These are phyloP conservation scores for Cephus nigrinus DNA, from an alignment of 2,888 invertebrate genomes.

Conservation along the genomic window DNA sequence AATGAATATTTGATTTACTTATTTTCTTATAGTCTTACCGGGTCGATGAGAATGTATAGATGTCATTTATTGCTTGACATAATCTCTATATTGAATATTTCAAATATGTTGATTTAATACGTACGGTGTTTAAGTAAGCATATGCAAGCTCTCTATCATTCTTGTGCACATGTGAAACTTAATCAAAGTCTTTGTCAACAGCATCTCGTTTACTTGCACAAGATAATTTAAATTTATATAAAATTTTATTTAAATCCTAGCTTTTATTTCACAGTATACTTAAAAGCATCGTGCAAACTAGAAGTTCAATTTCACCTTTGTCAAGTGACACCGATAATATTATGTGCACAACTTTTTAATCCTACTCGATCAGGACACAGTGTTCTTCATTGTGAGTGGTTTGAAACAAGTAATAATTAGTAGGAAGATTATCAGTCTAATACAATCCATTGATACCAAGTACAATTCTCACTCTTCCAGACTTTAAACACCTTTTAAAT, in stretches of 20 bases:
- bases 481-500: neutral
- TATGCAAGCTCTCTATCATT: neutral
- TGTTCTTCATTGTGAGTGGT: conserved; percentile 6
- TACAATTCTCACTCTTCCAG: neutral
- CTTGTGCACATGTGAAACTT: neutral
- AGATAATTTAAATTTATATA: neutral
- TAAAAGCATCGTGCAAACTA: neutral
- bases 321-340: neutral
- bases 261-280: neutral
- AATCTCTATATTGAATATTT: neutral
- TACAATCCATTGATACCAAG: neutral
- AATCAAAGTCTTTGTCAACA: neutral
- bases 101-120: neutral
- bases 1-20: neutral
- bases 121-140: neutral
- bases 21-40: neutral
- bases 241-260: neutral
- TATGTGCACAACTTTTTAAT: neutral
- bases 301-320: neutral
- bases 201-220: neutral
- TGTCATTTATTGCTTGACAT: neutral
- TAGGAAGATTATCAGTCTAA: neutral
- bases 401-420: neutral
- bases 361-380: neutral
- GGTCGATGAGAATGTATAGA: neutral